These are phyloP conservation scores for Procambarus clarkii DNA, from an alignment of 1,140 invertebrate genomes.

Conservation along the genomic window DNA sequence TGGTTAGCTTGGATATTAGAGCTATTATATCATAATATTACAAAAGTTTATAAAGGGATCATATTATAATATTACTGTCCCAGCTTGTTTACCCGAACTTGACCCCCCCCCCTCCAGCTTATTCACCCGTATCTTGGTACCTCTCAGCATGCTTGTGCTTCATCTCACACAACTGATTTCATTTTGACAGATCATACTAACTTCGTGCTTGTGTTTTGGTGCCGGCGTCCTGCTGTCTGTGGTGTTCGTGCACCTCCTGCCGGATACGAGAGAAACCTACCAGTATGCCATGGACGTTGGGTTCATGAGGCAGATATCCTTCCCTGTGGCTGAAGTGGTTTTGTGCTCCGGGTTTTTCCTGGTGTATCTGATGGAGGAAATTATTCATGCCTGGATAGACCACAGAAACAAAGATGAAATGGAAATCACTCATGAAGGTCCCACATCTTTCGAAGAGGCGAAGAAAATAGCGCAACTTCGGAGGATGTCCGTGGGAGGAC, in stretches of 20 bases:
- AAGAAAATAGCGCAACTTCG: slow-evolving; percentile 21
- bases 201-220: slow-evolving; percentile 86
- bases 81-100: too few relatives aligned
- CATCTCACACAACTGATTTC: not conserved
- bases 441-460: slow-evolving; percentile 31
- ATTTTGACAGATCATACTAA: slow-evolving; percentile 71
- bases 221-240: slow-evolving; percentile 90
- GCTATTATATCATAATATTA: too few relatives aligned
- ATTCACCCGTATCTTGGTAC: too few relatives aligned
- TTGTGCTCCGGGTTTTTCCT: slow-evolving; percentile 77
- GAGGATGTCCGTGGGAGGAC: not conserved
- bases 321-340: slow-evolving; percentile 76
- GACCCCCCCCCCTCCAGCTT: too few relatives aligned
- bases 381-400: slow-evolving; percentile 73
- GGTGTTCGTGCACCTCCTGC: slow-evolving; percentile 87
- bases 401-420: slow-evolving; percentile 2
- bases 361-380: slow-evolving; percentile 76
- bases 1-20: too few relatives aligned
- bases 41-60: too few relatives aligned
- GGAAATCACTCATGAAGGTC: not conserved
- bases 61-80: too few relatives aligned
- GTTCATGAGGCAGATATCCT: slow-evolving; percentile 20
- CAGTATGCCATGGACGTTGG: slow-evolving; percentile 14
- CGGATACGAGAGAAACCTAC: slow-evolving; percentile 80
- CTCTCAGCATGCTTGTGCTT: too few relatives aligned